Evolutionary conservation across 2,888 invertebrate genomes (phyloP).

Genomic region (Peribatodes rhomboidaria): DNA sequence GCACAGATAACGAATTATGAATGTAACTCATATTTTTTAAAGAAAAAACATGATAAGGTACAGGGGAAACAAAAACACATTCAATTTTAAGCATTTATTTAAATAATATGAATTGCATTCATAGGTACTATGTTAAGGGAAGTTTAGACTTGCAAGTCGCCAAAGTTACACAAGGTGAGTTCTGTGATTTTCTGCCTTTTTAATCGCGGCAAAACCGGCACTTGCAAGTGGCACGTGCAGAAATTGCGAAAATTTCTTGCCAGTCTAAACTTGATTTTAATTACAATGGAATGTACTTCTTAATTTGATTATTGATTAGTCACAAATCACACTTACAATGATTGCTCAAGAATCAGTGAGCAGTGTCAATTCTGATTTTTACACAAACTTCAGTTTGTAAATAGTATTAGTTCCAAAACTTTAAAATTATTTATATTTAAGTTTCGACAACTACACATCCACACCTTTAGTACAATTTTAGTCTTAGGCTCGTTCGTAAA

Average conservation of each 20-base stretch:
- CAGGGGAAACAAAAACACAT: conserved; percentile 68
- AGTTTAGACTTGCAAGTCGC: conserved; percentile 15
- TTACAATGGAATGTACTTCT: conserved; percentile 31
- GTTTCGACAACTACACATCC: no score
- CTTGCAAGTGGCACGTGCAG: neutral
- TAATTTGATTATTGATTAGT: conserved; percentile 19
- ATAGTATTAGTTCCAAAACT: no score
- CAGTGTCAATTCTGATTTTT: neutral
- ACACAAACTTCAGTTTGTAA: neutral
- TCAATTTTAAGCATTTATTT: conserved; percentile 77
- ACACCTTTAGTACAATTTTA: neutral
- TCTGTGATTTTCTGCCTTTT: no score
- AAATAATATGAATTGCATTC: conserved; percentile 85
- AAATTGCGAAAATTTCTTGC: conserved; percentile 5
- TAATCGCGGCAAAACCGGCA: neutral
- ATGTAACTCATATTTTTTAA: conserved; percentile 82
- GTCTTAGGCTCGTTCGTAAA: neutral
- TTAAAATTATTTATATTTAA: neutral
- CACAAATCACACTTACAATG: conserved; percentile 23
- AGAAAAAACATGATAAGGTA: conserved; percentile 50
- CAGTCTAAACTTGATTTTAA: conserved; percentile 6
- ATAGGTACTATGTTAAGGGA: conserved; percentile 45
- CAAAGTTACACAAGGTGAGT: neutral
- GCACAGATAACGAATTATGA: conserved; percentile 65
- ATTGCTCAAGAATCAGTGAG: neutral